Conservation (phyloP, 2,888 invertebrate genomes). For the Tenthredo notha region DNA sequence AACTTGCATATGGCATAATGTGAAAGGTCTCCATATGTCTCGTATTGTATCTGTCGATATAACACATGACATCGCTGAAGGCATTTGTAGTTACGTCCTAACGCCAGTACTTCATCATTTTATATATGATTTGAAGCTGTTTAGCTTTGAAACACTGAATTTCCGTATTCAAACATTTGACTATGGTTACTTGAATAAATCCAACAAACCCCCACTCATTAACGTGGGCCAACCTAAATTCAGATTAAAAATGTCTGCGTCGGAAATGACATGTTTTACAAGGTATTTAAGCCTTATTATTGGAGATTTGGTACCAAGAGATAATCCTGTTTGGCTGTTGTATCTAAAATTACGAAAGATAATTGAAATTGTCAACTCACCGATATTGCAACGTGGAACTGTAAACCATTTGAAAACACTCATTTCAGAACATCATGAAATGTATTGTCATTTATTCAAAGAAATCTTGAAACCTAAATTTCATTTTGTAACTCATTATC, state of each 20-base stretch:
- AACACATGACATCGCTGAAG: neutral
- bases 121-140: conserved; percentile 29
- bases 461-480: too few relatives aligned
- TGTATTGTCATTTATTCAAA: too few relatives aligned
- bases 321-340: neutral
- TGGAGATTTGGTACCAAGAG: conserved; percentile 40
- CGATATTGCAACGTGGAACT: neutral
- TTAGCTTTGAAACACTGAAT: conserved; percentile 44
- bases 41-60: neutral
- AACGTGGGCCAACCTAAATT: neutral
- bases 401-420: neutral
- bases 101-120: neutral
- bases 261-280: conserved; percentile 48
- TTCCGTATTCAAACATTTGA: conserved; percentile 45
- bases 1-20: conserved; percentile 1
- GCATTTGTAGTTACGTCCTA: neutral
- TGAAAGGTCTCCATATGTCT: neutral
- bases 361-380: neutral
- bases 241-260: conserved; percentile 48
- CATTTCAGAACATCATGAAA: neutral
- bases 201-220: conserved; percentile 31
- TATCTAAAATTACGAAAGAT: conserved; percentile 5
- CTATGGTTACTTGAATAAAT: conserved; percentile 36
- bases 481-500: too few relatives aligned
- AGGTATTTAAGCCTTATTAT: conserved; percentile 39